phyloP scores from a whole-genome alignment of 2,113 vertebrate genomes.

The Dipodomys ordii region DNA sequence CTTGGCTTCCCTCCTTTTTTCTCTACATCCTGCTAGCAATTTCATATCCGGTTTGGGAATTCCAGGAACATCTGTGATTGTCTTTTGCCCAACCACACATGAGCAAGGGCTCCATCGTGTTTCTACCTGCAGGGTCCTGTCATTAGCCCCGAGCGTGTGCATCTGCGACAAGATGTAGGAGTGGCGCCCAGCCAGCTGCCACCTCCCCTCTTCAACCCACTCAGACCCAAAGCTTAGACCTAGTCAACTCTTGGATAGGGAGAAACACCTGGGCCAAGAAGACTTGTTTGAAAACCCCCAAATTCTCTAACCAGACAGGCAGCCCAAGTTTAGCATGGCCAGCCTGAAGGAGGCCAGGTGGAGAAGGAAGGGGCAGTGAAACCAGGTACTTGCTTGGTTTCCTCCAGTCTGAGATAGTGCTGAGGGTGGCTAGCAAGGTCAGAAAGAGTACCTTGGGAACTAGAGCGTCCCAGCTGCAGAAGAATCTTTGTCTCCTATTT shows the following conservation, averaged over 20 bases:
- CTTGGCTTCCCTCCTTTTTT: conserved; percentile 66
- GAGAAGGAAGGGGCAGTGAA: not conserved
- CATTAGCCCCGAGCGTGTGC: conserved; percentile 82
- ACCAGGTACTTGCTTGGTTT: rapidly evolving
- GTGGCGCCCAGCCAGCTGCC: conserved; percentile 80
- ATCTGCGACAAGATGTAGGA: conserved; percentile 74
- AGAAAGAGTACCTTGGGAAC: not conserved
- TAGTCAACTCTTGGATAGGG: not conserved
- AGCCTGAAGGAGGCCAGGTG: not conserved
- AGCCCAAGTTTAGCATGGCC: rapidly evolving
- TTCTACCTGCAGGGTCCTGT: conserved; percentile 89
- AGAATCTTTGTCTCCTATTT: not conserved
- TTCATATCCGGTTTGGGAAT: conserved; percentile 87
- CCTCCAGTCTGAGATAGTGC: not conserved
- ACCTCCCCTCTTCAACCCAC: conserved; percentile 80
- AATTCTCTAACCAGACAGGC: not conserved
- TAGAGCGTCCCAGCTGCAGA: rapidly evolving
- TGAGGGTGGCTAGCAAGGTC: not conserved
- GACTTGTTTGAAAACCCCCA: not conserved
- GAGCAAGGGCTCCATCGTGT: conserved; percentile 83
- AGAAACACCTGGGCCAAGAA: not conserved
- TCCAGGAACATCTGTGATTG: conserved; percentile 87
- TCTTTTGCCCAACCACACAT: conserved; percentile 83
- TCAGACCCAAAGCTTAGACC: not conserved
- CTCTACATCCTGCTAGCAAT: conserved; percentile 83